Evolutionary conservation across 2,113 vertebrate species (phyloP), one percentile per base, ranked within the genome.

Genomic region (Prolemur simus): DNA sequence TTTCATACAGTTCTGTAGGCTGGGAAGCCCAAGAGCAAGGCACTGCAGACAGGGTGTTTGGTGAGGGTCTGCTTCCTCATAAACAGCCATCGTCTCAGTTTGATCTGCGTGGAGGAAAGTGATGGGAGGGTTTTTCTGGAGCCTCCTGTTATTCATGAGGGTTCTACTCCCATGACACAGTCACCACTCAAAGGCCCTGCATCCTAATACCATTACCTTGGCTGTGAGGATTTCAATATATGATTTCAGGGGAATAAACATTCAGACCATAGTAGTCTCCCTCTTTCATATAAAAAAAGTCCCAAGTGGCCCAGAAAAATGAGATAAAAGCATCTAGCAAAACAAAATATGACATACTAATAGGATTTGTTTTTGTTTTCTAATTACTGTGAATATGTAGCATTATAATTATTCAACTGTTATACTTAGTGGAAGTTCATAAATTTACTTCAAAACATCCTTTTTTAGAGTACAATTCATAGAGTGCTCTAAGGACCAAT

Each of bases 81-180:
- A 13, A 34, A 47, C 12, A 27, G 29, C 15, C 29, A 52, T 27
- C 14, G 37, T n/a, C 58, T 66, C 29, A 32, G 13, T 56, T 49
- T 25, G 20, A 34, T 1, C 5, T 37, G 1, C 2, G 20, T 29
- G 6, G 15, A 32, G 54, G 6, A 58, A 68, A 13, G 4, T 7
- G 8, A 10, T 1, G 27, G 18, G 34, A 42, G 39, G 27, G 34
- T n/a, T 0, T 58, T 32, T 47, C 37, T 56, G 29, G 3, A 56
- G 58, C 17, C 10, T 56, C 47, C 21, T 71, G 54, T n/a, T 34
- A 18, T 58, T 66, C 25, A 2, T 32, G 8, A 56, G 25, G 12
- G 9, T 8, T 66, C 4, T 39, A 6, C 10, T 11, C 14, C 27
- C 3, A 15, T 78, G 49, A 60, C 5, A 20, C 32, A 58, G 23